These are phyloP conservation scores for Vulpes vulpes DNA, from an alignment of 2,113 vertebrate genomes.

Conservation along the genomic window DNA sequence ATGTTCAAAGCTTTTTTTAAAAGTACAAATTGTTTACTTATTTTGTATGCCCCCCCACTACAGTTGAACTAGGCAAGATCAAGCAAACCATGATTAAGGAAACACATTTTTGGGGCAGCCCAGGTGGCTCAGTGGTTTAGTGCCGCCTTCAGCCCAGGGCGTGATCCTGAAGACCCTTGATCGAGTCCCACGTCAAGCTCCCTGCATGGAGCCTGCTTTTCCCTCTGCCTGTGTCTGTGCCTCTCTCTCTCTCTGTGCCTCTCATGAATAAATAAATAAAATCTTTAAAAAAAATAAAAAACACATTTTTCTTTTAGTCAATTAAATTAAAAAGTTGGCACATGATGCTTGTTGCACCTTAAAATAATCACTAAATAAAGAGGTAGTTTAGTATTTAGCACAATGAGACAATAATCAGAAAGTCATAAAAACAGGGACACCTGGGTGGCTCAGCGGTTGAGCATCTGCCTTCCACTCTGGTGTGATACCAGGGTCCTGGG, in stretches of 20 bases:
- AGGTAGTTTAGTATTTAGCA: conserved; percentile 74
- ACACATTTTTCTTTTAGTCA: conserved; percentile 76
- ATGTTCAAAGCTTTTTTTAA: neutral
- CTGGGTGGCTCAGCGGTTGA: too few relatives aligned
- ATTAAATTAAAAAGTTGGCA: conserved; percentile 79
- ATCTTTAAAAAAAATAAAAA: neutral
- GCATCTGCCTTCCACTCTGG: too few relatives aligned
- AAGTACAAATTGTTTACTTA: neutral
- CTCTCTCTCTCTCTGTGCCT: too few relatives aligned
- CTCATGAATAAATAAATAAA: too few relatives aligned
- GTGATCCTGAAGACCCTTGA: too few relatives aligned
- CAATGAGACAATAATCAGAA: conserved; percentile 74
- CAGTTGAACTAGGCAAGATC: conserved; percentile 30
- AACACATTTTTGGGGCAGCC: conserved; percentile 60
- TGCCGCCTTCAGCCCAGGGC: too few relatives aligned
- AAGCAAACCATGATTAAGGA: conserved; percentile 76
- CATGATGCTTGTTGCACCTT: conserved; percentile 61
- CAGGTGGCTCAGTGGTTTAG: too few relatives aligned
- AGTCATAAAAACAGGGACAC: conserved; percentile 71
- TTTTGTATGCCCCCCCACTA: neutral
- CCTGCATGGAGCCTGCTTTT: too few relatives aligned
- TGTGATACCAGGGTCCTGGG: too few relatives aligned
- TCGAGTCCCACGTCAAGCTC: too few relatives aligned
- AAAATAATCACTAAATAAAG: conserved; percentile 80
- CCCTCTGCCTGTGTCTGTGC: too few relatives aligned